Evolutionary conservation across 2,888 invertebrate genomes (phyloP), one percentile per base, ranked within the genome.

Genomic region (Campoletis raptor): DNA sequence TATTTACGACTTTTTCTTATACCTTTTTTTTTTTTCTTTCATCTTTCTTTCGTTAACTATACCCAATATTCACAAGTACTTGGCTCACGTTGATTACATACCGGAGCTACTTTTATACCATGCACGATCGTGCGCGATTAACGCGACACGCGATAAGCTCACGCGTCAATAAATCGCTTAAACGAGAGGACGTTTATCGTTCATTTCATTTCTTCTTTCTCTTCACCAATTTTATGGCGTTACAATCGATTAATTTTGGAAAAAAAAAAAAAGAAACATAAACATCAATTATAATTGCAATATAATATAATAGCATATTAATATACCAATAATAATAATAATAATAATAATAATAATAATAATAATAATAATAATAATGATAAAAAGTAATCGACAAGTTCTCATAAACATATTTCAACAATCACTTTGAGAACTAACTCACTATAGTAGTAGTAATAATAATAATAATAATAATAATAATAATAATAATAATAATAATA

Each of bases 381-480:
- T 30, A 57, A 57, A 57, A 86, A 89, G 85, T 86, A 85, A 89
- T 90, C 89, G 89, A 89, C 91, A 91, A 91, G 91, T 92, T 89
- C 90, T 92, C 92, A 91, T 92, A 90, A 92, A 94, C 91, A 91
- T 91, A 92, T 93, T 92, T 92, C 91, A 93, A 93, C 93, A 93
- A 92, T 90, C 91, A 91, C 90, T 91, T 91, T 84, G 86, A 89
- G 91, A 91, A 90, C 89, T 89, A 89, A 90, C 85, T 88, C 90
- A 90, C 90, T 89, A 92, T 87, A 89, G 87, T 88, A 87, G 83
- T 73, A 80, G 89, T 88, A 88, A 74, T 82, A 79, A 72, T 72
- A 79, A 52, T 52, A 52, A 52, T 30, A 30, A 67, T 82, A 67
- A 74, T 74, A 66, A 40, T 52, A 66, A 74, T 74, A 83, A 85